phyloP scores from a whole-genome alignment of 92 coral and sea anemone genomes.

The Zoanthus sansibaricus region DNA sequence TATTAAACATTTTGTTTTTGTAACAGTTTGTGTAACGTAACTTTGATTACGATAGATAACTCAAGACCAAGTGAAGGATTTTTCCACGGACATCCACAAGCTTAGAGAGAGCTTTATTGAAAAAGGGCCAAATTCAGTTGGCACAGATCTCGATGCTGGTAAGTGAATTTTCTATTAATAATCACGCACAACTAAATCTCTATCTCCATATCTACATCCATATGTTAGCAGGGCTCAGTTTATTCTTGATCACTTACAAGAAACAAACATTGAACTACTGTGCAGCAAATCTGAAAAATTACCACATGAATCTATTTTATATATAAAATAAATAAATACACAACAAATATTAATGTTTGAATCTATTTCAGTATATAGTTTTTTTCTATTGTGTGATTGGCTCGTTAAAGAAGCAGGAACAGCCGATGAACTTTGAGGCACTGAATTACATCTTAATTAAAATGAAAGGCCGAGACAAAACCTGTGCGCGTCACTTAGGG shows the following conservation, averaged over 20 bases:
- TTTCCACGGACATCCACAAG: conserved; percentile 86
- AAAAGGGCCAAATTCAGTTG: conserved; percentile 94
- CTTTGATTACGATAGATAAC: conserved; percentile 74
- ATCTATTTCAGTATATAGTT: background rate
- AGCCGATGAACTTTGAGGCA: background rate
- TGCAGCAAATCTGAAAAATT: no score
- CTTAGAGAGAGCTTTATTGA: conserved; percentile 92
- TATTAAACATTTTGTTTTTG: background rate
- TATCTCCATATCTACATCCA: no score
- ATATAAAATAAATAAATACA: no score
- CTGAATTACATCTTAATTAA: background rate
- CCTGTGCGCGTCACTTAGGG: background rate
- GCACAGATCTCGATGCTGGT: conserved; percentile 96
- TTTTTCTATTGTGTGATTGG: background rate
- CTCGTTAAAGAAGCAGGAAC: background rate
- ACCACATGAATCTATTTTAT: no score
- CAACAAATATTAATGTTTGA: no score
- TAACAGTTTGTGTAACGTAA: background rate
- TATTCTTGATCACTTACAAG: no score
- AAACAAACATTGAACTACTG: no score
- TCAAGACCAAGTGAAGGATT: conserved; percentile 92
- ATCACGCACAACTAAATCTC: no score
- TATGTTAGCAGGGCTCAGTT: no score
- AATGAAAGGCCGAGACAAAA: background rate
- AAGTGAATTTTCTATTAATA: background rate